These are phyloP conservation scores for Eupeodes latifasciatus DNA, from an alignment of 2,888 invertebrate genomes.

Conservation along the genomic window DNA sequence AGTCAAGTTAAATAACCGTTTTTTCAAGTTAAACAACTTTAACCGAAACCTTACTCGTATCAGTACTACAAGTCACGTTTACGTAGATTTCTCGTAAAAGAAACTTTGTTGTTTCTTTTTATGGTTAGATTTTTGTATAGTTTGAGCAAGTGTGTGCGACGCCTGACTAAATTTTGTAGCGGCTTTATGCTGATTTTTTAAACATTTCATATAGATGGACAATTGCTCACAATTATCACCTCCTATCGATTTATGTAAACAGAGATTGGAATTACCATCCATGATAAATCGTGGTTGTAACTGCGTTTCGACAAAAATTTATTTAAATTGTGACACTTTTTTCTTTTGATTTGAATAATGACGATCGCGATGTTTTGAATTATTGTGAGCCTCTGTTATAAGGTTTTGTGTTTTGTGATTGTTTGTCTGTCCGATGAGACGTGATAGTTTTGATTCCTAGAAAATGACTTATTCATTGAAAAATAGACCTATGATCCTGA, in stretches of 20 bases:
- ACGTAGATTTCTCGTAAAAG: too few species aligned
- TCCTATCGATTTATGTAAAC: slow-evolving; percentile 65
- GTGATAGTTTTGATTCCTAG: slow-evolving; percentile 46
- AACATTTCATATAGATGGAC: slow-evolving; percentile 5
- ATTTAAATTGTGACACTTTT: slow-evolving; percentile 56
- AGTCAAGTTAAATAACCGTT: too few species aligned
- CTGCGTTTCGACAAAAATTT: slow-evolving; percentile 26
- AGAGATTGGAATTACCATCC: slow-evolving; percentile 49
- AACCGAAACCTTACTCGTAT: too few species aligned
- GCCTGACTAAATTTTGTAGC: background rate
- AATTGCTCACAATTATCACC: slow-evolving; percentile 55
- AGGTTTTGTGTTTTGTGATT: slow-evolving; percentile 2
- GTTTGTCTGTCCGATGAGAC: background rate
- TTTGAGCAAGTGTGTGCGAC: background rate
- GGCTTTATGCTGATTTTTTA: slow-evolving; percentile 27
- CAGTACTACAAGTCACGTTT: too few species aligned
- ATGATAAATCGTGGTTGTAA: slow-evolving; percentile 19
- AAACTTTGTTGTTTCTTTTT: too few species aligned
- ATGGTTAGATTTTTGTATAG: background rate
- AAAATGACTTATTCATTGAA: slow-evolving; percentile 71
- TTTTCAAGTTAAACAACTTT: too few species aligned
- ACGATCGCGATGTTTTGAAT: background rate
- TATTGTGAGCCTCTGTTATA: slow-evolving; percentile 14
- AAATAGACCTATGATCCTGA: slow-evolving; percentile 62
- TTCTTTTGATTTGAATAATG: slow-evolving; percentile 50